Evolutionary conservation across 2,888 invertebrate genomes (phyloP).

Genomic region (Nymphalis urticae): DNA sequence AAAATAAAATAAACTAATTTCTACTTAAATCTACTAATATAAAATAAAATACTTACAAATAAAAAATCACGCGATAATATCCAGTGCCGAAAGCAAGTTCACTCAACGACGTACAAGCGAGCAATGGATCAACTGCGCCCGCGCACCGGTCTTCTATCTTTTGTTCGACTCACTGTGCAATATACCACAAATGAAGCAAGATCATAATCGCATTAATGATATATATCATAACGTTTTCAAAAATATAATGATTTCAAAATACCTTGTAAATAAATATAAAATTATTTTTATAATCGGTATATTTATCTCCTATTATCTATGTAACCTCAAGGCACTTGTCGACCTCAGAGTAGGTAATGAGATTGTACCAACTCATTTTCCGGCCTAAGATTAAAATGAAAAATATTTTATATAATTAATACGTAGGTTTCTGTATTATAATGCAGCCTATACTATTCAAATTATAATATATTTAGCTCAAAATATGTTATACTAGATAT

Average conservation of each 20-base stretch:
- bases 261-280: neutral
- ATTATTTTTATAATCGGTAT: neutral
- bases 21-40: neutral
- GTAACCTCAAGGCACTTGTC: neutral
- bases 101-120: slow-evolving; percentile 38
- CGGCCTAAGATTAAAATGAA: too few species aligned
- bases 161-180: slow-evolving; percentile 31
- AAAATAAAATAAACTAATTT: neutral
- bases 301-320: neutral
- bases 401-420: too few species aligned
- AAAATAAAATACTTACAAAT: slow-evolving; percentile 26
- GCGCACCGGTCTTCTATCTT: slow-evolving; percentile 36
- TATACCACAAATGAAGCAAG: slow-evolving; percentile 35
- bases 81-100: slow-evolving; percentile 30
- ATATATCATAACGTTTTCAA: slow-evolving; percentile 15
- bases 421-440: too few species aligned
- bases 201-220: slow-evolving; percentile 28
- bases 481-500: too few species aligned
- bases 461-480: too few species aligned
- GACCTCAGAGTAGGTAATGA: neutral
- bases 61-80: slow-evolving; percentile 23
- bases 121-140: slow-evolving; percentile 35
- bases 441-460: too few species aligned
- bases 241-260: neutral
- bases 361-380: too few species aligned